Conservation (phyloP, 2,797 vertebrate species). For the Leucoraja ocellata region DNA sequence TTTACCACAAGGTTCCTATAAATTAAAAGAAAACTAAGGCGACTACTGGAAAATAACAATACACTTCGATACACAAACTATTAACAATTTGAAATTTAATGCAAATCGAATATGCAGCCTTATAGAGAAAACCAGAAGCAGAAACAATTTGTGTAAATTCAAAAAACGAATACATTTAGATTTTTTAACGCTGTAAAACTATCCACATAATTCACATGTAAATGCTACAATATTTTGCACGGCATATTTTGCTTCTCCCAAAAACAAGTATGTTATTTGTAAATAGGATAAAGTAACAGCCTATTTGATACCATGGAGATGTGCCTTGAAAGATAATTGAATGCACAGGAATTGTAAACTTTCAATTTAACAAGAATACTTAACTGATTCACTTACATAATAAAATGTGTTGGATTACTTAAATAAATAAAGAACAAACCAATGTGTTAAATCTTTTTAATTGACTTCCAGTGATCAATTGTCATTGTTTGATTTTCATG, state of each 20-base stretch:
- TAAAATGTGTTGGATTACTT: not conserved
- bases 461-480: not conserved
- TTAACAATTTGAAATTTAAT: slow-evolving; percentile 29
- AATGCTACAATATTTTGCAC: not conserved
- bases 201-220: not conserved
- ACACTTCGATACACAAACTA: slow-evolving; percentile 38
- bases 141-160: not conserved
- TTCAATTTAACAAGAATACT: not conserved
- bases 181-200: not conserved
- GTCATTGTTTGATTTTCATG: not conserved
- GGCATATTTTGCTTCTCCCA: not conserved
- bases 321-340: not conserved
- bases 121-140: not conserved
- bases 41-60: slow-evolving; percentile 38
- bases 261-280: not conserved
- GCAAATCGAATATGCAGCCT: slow-evolving; percentile 18
- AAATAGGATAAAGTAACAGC: not conserved
- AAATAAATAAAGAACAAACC: slow-evolving; percentile 15
- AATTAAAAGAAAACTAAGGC: slow-evolving; percentile 35
- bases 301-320: not conserved
- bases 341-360: not conserved
- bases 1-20: slow-evolving; percentile 29
- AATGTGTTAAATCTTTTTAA: not conserved
- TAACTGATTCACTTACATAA: not conserved
- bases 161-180: not conserved